phyloP scores from a whole-genome alignment of 2,113 vertebrate genomes.

The Heterotilapia buettikoferi region DNA sequence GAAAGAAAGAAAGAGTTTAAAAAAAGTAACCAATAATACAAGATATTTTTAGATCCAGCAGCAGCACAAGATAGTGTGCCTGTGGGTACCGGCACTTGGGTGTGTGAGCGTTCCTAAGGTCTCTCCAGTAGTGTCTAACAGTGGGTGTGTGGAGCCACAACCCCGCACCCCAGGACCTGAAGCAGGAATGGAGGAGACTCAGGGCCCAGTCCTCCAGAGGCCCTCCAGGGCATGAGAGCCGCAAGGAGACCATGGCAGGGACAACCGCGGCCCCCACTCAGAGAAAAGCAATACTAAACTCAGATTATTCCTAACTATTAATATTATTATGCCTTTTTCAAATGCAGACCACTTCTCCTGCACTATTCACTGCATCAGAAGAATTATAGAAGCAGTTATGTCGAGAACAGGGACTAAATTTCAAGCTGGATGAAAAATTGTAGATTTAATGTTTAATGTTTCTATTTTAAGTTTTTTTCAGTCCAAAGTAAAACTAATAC shows the following conservation, averaged over 20 bases:
- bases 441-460: not conserved
- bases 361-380: not conserved
- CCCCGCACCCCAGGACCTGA: not conserved
- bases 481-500: not conserved
- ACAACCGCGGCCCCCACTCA: accelerated
- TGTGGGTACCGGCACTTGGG: not conserved
- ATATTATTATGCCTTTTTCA: not conserved
- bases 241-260: accelerated
- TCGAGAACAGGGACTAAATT: not conserved
- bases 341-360: not conserved
- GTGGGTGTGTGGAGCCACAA: not conserved
- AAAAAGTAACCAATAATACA: not conserved
- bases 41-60: not conserved
- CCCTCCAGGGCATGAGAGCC: not conserved
- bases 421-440: not conserved
- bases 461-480: not conserved
- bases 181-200: not conserved
- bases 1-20: not conserved
- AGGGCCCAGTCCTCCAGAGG: not conserved
- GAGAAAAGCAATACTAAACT: accelerated
- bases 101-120: not conserved
- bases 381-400: not conserved
- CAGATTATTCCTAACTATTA: not conserved
- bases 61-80: not conserved
- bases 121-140: not conserved